phyloP scores from a whole-genome alignment of 2,888 invertebrate species.

The Cephus pulcher region DNA sequence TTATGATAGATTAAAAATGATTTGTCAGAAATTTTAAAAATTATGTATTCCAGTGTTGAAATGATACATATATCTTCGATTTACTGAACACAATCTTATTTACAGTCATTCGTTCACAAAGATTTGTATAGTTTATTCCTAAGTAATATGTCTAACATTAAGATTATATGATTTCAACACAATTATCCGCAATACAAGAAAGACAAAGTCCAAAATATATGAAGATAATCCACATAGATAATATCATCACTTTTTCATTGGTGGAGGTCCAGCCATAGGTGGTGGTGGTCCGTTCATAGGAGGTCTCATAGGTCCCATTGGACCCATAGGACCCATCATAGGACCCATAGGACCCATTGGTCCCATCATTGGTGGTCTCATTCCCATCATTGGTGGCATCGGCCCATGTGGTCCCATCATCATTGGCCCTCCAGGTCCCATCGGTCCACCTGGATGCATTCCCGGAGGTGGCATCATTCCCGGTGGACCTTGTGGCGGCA shows the following conservation, averaged over 20 bases:
- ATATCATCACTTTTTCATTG: conserved; percentile 38
- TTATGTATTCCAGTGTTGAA: not conserved
- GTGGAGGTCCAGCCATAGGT: conserved; percentile 59
- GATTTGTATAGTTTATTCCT: not conserved
- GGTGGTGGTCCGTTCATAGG: conserved; percentile 78
- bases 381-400: conserved; percentile 82
- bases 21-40: not conserved
- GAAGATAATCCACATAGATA: not conserved
- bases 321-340: conserved; percentile 74
- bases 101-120: not conserved
- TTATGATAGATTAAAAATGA: not conserved
- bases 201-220: conserved; percentile 8
- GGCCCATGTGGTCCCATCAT: conserved; percentile 73
- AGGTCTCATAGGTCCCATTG: conserved; percentile 80
- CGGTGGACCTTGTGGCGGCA: conserved; percentile 73
- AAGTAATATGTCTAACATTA: not conserved
- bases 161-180: not conserved
- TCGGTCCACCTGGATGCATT: conserved; percentile 68
- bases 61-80: not conserved
- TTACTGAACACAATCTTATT: not conserved
- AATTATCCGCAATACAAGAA: not conserved
- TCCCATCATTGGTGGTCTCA: conserved; percentile 85
- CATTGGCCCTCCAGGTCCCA: conserved; percentile 65
- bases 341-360: conserved; percentile 78
- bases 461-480: conserved; percentile 69